Evolutionary conservation across 1,140 invertebrate genomes (phyloP).

Genomic region (Listronotus bonariensis): DNA sequence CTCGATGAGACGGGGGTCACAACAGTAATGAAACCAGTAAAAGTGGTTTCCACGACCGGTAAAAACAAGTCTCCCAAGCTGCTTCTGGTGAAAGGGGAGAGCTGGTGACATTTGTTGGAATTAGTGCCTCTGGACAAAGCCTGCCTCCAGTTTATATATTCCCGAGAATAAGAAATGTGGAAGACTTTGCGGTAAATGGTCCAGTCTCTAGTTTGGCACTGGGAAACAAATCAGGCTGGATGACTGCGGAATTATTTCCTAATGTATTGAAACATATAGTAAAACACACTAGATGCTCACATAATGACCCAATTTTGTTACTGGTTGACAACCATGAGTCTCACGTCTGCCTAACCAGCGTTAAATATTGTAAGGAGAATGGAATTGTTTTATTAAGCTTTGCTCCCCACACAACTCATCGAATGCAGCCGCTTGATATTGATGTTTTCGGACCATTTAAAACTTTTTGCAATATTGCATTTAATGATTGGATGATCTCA

Average conservation of each 20-base stretch:
- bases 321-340: conserved; percentile 55
- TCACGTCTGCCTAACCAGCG: conserved; percentile 45
- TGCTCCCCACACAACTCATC: conserved; percentile 26
- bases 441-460: conserved; percentile 33
- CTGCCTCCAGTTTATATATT: neutral
- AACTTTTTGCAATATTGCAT: neutral
- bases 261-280: neutral
- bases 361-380: conserved; percentile 50
- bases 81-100: neutral
- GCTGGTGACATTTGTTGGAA: neutral
- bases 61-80: neutral
- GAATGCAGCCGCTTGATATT: conserved; percentile 33
- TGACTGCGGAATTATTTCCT: neutral
- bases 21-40: neutral
- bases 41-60: neutral
- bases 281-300: neutral
- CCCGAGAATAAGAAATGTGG: neutral
- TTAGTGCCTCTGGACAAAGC: neutral
- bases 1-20: neutral
- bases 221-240: neutral
- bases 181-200: neutral
- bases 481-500: neutral
- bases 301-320: neutral
- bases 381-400: conserved; percentile 48
- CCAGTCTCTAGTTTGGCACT: neutral